Conservation (phyloP, 2,888 invertebrate species). For the Exephanes ischioxanthus region DNA sequence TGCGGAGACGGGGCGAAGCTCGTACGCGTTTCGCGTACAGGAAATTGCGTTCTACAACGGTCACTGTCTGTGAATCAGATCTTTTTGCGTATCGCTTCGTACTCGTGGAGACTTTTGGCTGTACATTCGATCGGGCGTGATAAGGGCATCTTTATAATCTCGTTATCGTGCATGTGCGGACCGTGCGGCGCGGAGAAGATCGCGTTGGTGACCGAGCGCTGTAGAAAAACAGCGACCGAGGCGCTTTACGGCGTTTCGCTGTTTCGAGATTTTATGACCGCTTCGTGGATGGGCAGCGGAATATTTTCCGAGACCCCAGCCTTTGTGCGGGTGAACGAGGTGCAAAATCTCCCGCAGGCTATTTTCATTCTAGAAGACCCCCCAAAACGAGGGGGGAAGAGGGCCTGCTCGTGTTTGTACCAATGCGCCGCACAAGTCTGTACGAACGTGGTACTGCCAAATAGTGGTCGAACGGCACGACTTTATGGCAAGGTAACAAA, state of each 20-base stretch:
- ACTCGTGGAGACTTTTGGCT: background rate
- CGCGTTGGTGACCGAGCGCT: background rate
- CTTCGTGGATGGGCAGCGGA: background rate
- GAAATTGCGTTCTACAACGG: slow-evolving; percentile 34
- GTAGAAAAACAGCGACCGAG: background rate
- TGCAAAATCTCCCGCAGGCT: slow-evolving; percentile 6
- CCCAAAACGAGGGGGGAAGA: background rate
- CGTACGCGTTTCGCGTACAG: slow-evolving; percentile 4
- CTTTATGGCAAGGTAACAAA: slow-evolving; percentile 4
- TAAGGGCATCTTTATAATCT: slow-evolving; percentile 25
- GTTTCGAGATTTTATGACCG: slow-evolving; percentile 1
- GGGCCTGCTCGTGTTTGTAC: background rate
- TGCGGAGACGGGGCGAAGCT: slow-evolving; percentile 11
- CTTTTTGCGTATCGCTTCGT: background rate
- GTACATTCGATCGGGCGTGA: slow-evolving; percentile 32
- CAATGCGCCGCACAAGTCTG: background rate
- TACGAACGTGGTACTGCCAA: slow-evolving; percentile 23
- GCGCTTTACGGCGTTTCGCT: background rate
- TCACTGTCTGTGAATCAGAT: slow-evolving; percentile 14
- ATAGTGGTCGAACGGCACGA: slow-evolving; percentile 1
- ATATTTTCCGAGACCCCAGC: slow-evolving; percentile 3
- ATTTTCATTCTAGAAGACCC: slow-evolving; percentile 28
- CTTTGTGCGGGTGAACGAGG: slow-evolving; percentile 24
- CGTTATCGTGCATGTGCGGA: slow-evolving; percentile 8
- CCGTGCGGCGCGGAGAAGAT: background rate